Percentiles rank a stretch among this genome's conserved stretches.
Evolutionary conservation across 1,140 invertebrate genomes (phyloP).

Genomic region (Teleogryllus occipitalis): DNA sequence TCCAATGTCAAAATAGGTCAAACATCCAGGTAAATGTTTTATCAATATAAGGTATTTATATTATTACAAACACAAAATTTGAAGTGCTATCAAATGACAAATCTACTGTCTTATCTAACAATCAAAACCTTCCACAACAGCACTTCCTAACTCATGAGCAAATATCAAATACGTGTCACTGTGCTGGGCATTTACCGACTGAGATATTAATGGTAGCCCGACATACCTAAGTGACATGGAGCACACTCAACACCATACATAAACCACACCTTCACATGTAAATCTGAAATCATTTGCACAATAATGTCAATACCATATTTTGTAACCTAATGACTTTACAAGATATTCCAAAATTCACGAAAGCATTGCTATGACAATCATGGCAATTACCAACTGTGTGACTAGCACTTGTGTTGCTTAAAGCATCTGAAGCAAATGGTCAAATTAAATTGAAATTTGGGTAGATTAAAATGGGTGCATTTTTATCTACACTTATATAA

Average conservation of each 20-base stretch:
- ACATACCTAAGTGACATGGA: not conserved
- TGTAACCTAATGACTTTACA: too few species aligned
- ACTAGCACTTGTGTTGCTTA: not conserved
- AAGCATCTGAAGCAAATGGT: not conserved
- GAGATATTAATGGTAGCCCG: not conserved
- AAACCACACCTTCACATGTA: not conserved
- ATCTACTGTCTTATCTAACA: too few species aligned
- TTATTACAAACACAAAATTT: too few species aligned
- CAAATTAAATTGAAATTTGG: not conserved
- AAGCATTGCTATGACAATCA: not conserved
- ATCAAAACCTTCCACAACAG: too few species aligned
- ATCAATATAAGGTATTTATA: too few species aligned
- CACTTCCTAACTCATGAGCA: not conserved
- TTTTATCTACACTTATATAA: not conserved
- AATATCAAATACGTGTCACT: not conserved
- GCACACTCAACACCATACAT: not conserved
- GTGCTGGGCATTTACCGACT: not conserved
- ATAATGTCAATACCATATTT: not conserved
- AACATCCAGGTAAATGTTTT: too few species aligned
- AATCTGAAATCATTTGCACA: not conserved
- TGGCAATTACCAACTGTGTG: not conserved
- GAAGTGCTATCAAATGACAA: too few species aligned
- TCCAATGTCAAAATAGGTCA: too few species aligned
- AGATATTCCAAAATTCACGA: not conserved
- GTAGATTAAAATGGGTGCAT: not conserved